Evolutionary conservation across 2,888 invertebrate genomes (phyloP), one percentile per base, ranked within the genome.

Genomic region (Caenorhabditis sp.): DNA sequence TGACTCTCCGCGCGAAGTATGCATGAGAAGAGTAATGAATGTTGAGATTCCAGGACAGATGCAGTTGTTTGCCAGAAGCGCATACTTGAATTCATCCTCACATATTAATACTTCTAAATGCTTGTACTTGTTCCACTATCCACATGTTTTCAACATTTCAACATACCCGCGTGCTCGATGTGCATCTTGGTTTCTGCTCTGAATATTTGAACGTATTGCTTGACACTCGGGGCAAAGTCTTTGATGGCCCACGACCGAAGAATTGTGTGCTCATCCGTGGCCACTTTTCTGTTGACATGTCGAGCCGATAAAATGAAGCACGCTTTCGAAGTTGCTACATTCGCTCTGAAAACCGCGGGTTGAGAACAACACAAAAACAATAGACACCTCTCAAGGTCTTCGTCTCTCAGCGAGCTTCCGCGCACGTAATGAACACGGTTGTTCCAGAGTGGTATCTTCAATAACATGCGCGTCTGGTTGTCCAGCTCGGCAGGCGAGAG

Each of bases 41-140:
- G 97, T 97, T 46, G 97, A 97, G 13, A 96, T 95, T 15, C 97
- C 98, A 0, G 97, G 97, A 90, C 96, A 96, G 78, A 97, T 94
- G 91, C 97, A 98, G 91, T 98, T 98, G 92, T 98, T 98, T 78
- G 98, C 97, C 83, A 98, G 91, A 72, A 98, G 92, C 22, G 97
- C 97, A 90, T 98, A 98, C 90, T 98, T 98, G 91, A 98, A 96
- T 91, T 98, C 98, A 90, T 98, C 97, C 90, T 98, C 98, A 90
- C 98, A 98, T 35, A 98, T 97, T 15, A 97, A 95, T 90, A 95
- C 96, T 90, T 98, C 97, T 80, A n/a, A n/a, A n/a, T n/a, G n/a
- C n/a, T n/a, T n/a, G n/a, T n/a, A n/a, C n/a, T n/a, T n/a, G 61
- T 46, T 79, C 59, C 35, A 1, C 2, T 48, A 9, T n/a, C 26